Evolutionary conservation across 2,888 invertebrate genomes (phyloP).

Genomic region (Tenthredo mesomela): DNA sequence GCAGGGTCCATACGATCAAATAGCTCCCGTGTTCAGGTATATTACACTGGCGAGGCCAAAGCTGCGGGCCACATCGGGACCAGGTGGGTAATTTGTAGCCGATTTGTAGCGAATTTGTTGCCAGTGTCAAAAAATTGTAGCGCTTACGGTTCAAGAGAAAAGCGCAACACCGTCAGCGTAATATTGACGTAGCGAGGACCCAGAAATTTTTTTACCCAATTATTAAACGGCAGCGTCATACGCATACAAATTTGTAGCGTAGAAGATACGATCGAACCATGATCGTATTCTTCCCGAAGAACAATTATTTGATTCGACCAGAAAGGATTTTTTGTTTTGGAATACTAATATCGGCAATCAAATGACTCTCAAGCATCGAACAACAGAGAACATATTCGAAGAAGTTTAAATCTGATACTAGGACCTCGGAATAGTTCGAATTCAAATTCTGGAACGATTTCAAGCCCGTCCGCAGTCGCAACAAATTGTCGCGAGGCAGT

Average conservation of each 20-base stretch:
- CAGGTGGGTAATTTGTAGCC: constrained; percentile 15
- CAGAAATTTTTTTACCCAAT: background rate
- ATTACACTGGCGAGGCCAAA: background rate
- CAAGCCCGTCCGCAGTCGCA: background rate
- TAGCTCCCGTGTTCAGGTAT: background rate
- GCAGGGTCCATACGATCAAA: too few species aligned
- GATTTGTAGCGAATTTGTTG: constrained; percentile 25
- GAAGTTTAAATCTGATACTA: background rate
- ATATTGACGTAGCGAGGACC: constrained; percentile 4
- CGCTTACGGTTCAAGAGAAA: background rate
- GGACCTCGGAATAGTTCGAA: too few species aligned
- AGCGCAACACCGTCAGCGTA: background rate
- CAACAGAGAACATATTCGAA: background rate
- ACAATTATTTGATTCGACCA: background rate
- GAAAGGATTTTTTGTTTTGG: background rate
- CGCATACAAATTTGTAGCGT: constrained; percentile 1
- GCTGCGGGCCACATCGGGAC: background rate
- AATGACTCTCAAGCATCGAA: background rate
- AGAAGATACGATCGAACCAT: background rate
- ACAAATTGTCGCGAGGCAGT: background rate
- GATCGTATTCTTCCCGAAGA: background rate
- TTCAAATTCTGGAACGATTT: too few species aligned
- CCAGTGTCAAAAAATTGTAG: background rate
- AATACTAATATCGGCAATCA: background rate
- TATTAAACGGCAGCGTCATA: background rate